phyloP scores from a whole-genome alignment of 2,113 vertebrate species.

The Pampusana beccarii region DNA sequence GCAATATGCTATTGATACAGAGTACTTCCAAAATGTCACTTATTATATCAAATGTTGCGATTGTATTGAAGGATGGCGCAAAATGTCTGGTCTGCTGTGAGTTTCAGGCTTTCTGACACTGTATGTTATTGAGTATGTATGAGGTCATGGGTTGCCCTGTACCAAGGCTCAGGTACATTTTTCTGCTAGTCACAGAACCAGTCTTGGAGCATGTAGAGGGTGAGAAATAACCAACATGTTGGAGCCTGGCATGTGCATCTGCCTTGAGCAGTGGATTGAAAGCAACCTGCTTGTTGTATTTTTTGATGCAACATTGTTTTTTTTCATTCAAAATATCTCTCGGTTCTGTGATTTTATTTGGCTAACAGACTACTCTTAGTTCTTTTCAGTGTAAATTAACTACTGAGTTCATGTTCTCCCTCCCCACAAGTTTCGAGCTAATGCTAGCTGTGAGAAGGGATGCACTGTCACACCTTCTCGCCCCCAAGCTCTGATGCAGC shows the following conservation, averaged over 20 bases:
- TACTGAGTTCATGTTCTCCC: background rate
- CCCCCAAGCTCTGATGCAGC: background rate
- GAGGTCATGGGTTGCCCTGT: background rate
- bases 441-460: background rate
- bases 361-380: background rate
- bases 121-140: background rate
- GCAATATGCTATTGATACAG: background rate
- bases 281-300: background rate
- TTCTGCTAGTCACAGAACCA: background rate
- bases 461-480: fast-evolving
- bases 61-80: background rate
- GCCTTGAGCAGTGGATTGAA: background rate
- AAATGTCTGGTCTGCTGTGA: background rate
- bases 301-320: background rate
- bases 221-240: background rate
- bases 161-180: background rate
- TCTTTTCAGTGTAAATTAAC: background rate
- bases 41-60: too few relatives aligned
- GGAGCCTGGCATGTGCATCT: background rate
- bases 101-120: background rate
- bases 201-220: background rate
- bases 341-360: background rate
- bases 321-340: background rate
- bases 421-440: background rate
- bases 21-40: background rate